phyloP scores from a whole-genome alignment of 30 jellyfish, hydroid and myxozoan species.

The Pseudorhiza aurosa region DNA sequence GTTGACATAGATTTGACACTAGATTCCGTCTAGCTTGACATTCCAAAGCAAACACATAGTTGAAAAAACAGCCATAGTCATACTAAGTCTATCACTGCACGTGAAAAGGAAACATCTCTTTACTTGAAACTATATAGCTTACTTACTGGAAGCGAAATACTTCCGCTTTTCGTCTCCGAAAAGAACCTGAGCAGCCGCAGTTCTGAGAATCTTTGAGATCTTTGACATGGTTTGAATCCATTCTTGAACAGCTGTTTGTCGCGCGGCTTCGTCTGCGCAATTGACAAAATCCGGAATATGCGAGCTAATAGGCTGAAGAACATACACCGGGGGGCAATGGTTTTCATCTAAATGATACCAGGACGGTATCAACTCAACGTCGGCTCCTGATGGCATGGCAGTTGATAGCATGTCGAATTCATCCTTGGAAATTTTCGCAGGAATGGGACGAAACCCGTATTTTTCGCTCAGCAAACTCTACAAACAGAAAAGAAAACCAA shows the following conservation, averaged over 20 bases:
- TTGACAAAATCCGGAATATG: slow-evolving; percentile 63
- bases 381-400: slow-evolving; percentile 1
- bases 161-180: slow-evolving; percentile 59
- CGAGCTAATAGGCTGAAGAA: slow-evolving; percentile 85
- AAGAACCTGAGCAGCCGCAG: slow-evolving; percentile 51
- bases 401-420: slow-evolving; percentile 35
- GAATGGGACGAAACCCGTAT: slow-evolving; percentile 82
- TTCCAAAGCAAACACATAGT: no score
- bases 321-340: slow-evolving; percentile 61
- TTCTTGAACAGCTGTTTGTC: slow-evolving; percentile 32
- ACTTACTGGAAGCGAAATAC: slow-evolving; percentile 72
- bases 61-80: no score
- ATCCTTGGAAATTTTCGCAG: slow-evolving; percentile 45
- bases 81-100: no score
- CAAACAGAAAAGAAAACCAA: no score
- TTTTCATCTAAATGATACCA: slow-evolving; percentile 76
- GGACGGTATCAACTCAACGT: slow-evolving; percentile 28
- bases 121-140: not conserved
- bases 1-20: no score
- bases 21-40: no score
- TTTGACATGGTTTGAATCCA: slow-evolving; percentile 38
- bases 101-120: no score
- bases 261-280: slow-evolving; percentile 25
- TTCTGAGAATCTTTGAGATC: slow-evolving; percentile 47
- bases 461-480: slow-evolving; percentile 79